Percentiles rank a stretch among this genome's conserved stretches.
Conservation (phyloP, 2,888 invertebrate species). For the Pyrrhosoma nymphula region DNA sequence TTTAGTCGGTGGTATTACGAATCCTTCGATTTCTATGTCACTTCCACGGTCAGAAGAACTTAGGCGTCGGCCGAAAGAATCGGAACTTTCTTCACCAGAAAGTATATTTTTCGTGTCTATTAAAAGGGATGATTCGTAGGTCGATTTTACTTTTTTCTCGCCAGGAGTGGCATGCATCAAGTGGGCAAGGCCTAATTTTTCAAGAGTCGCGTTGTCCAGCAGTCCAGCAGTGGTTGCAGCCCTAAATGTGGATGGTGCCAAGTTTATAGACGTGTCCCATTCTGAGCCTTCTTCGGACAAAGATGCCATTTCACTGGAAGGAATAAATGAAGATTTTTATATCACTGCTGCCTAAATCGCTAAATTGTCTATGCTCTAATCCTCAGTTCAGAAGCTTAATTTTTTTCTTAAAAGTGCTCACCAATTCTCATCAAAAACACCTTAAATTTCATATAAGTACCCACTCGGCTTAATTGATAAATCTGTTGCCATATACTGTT, state of each 20-base stretch:
- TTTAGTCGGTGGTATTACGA: slow-evolving; percentile 37
- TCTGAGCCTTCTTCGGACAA: background rate
- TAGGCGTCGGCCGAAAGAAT: background rate
- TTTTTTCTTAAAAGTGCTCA: background rate
- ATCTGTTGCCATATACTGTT: background rate
- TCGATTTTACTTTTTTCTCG: background rate
- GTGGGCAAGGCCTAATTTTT: slow-evolving; percentile 41
- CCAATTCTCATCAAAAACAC: background rate
- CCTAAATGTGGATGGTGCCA: slow-evolving; percentile 26
- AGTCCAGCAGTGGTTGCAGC: slow-evolving; percentile 34
- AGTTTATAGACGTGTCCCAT: background rate
- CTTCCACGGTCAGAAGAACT: background rate
- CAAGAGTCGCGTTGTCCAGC: slow-evolving; percentile 1
- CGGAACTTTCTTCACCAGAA: slow-evolving; percentile 30
- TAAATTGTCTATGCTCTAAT: background rate
- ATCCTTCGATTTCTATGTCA: slow-evolving; percentile 19
- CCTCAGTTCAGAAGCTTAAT: background rate
- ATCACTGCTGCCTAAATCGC: background rate
- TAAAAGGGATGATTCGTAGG: background rate
- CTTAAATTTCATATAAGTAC: background rate
- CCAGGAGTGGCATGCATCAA: background rate
- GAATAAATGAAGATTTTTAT: background rate
- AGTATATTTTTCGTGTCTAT: slow-evolving; percentile 49
- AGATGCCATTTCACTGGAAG: slow-evolving; percentile 20
- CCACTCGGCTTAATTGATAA: background rate